Evolutionary conservation across 2,797 vertebrate genomes (phyloP).

Genomic region (Gobionotothen gibberifrons): DNA sequence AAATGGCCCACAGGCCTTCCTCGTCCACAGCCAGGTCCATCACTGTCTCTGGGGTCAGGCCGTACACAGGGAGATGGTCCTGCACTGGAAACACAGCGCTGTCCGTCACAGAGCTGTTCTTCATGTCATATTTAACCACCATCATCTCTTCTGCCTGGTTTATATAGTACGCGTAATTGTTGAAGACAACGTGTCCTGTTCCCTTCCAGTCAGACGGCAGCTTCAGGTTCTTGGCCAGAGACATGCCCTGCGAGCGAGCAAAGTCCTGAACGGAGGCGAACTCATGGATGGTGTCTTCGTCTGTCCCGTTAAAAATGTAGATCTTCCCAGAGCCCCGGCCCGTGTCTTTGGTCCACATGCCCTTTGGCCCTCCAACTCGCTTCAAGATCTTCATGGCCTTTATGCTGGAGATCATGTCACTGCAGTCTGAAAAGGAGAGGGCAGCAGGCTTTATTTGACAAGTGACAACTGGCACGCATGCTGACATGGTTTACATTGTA

Average conservation of each 20-base stretch:
- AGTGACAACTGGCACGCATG: background rate
- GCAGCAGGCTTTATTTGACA: slow-evolving; percentile 1
- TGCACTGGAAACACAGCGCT: slow-evolving; percentile 91
- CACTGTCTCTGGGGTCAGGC: slow-evolving; percentile 89
- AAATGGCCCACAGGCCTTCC: slow-evolving; percentile 96
- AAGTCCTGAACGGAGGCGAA: slow-evolving; percentile 92
- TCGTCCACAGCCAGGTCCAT: slow-evolving; percentile 94
- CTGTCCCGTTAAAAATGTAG: slow-evolving; percentile 91
- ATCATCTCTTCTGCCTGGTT: slow-evolving; percentile 85
- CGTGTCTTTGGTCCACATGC: slow-evolving; percentile 94
- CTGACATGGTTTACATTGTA: background rate
- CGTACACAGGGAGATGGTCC: slow-evolving; percentile 83
- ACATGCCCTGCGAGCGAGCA: slow-evolving; percentile 85
- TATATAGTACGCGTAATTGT: slow-evolving; percentile 89
- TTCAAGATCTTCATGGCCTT: slow-evolving; percentile 98
- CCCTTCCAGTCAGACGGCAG: slow-evolving; percentile 93
- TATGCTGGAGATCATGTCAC: slow-evolving; percentile 92
- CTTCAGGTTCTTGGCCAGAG: slow-evolving; percentile 86
- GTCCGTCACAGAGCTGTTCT: slow-evolving; percentile 87
- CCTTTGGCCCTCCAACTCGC: slow-evolving; percentile 87
- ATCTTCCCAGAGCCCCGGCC: slow-evolving; percentile 85
- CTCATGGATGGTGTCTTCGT: slow-evolving; percentile 87
- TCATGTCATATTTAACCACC: slow-evolving; percentile 92
- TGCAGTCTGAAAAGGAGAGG: slow-evolving; percentile 87
- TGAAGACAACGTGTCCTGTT: slow-evolving; percentile 91